A percentile compares a stretch with the other conserved stretches of the same genome.
phyloP scores from a whole-genome alignment of 2,888 invertebrate genomes.

The Scaptomyza caliginosa region DNA sequence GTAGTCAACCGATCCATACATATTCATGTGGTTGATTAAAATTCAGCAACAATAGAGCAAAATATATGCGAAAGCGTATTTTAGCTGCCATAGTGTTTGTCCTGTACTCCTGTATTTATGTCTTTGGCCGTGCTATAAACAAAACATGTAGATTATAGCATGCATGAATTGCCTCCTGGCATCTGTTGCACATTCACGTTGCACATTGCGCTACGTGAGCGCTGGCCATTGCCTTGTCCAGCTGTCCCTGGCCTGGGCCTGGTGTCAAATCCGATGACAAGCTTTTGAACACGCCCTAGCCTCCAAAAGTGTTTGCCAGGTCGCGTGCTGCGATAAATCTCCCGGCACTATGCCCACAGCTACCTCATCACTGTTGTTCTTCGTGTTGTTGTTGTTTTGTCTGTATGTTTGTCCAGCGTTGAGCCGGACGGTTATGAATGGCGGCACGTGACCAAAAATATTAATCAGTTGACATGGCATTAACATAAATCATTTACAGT shows the following conservation, averaged over 20 bases:
- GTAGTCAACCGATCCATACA: conserved; percentile 22
- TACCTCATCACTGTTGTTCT: background rate
- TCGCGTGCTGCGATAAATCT: conserved; percentile 56
- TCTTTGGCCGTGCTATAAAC: conserved; percentile 55
- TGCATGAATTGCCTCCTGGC: conserved; percentile 47
- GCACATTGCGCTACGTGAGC: conserved; percentile 66
- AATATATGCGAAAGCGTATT: too few relatives aligned
- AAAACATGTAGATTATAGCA: conserved; percentile 47
- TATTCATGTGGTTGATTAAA: conserved; percentile 70
- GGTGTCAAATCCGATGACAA: conserved; percentile 55
- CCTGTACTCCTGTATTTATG: conserved; percentile 36
- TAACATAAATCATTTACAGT: conserved; percentile 83
- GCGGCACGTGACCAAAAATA: conserved; percentile 83
- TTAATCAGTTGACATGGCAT: conserved; percentile 82
- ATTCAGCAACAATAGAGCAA: conserved; percentile 57
- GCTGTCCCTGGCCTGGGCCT: conserved; percentile 41
- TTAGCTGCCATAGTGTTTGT: conserved; percentile 19
- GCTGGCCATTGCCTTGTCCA: conserved; percentile 22
- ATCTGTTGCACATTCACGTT: conserved; percentile 66
- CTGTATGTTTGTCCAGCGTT: conserved; percentile 35
- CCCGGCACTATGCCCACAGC: conserved; percentile 19
- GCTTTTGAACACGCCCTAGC: conserved; percentile 28
- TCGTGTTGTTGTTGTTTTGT: conserved; percentile 9
- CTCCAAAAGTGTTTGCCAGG: conserved; percentile 49
- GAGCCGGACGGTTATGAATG: conserved; percentile 50